Conservation (phyloP, 2,797 vertebrate species). For the Helarctos malayanus region DNA sequence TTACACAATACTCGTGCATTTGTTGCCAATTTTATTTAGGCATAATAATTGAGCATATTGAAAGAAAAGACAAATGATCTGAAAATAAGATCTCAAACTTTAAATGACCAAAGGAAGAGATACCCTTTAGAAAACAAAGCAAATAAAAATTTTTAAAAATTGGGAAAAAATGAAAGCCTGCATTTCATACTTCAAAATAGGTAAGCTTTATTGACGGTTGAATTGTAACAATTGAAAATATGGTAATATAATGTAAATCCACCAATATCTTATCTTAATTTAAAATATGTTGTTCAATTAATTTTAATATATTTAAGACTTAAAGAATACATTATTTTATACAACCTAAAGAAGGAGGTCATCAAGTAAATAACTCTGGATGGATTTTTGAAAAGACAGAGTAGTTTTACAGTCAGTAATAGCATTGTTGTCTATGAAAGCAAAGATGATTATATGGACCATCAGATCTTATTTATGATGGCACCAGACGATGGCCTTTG, state of each 20-base stretch:
- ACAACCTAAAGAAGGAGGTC: background rate
- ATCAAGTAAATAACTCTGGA: background rate
- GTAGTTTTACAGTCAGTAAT: background rate
- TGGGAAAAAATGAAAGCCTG: background rate
- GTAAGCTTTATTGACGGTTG: background rate
- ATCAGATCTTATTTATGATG: background rate
- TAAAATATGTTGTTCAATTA: background rate
- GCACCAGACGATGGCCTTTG: background rate
- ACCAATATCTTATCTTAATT: background rate
- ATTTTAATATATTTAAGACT: slow-evolving; percentile 8
- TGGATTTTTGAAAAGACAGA: background rate
- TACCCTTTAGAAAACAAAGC: background rate
- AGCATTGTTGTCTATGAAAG: background rate
- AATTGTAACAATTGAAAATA: background rate
- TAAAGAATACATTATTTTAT: background rate
- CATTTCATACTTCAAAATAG: background rate
- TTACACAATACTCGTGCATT: background rate
- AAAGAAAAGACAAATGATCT: background rate
- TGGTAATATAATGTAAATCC: background rate
- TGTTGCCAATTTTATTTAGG: background rate
- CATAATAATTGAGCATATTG: background rate
- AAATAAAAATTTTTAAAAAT: background rate
- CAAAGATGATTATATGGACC: background rate
- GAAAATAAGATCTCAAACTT: background rate
- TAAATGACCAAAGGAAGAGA: background rate